These are phyloP conservation scores for Tapera naevia DNA, from an alignment of 2,797 vertebrate species.

Conservation along the genomic window DNA sequence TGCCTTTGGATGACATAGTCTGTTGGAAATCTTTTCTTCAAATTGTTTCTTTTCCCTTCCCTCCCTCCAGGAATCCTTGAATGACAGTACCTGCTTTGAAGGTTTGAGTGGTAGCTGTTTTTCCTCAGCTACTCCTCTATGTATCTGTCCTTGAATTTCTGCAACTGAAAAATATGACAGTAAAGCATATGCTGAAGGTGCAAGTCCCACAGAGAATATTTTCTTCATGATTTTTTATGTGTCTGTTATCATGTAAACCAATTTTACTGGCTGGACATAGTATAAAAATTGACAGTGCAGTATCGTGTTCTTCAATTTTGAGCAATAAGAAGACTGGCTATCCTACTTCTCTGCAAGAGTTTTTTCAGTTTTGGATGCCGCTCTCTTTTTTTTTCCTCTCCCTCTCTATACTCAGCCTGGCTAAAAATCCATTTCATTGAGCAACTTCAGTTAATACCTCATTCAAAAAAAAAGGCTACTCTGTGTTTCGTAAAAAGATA, in stretches of 20 bases:
- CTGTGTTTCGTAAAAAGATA: neutral
- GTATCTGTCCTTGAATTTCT: neutral
- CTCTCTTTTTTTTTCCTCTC: neutral
- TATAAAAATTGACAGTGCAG: neutral
- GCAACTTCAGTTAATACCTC: neutral
- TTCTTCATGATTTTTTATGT: neutral
- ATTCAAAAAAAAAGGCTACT: neutral
- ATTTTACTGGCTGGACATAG: neutral
- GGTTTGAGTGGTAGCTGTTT: neutral
- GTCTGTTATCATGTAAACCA: neutral
- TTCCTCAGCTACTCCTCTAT: neutral
- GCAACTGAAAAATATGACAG: neutral
- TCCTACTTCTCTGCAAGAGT: neutral
- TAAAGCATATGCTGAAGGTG: neutral
- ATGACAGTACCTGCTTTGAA: neutral
- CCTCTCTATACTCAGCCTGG: neutral
- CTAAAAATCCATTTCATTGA: neutral
- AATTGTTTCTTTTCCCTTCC: neutral
- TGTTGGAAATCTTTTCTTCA: neutral
- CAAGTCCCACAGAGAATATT: neutral
- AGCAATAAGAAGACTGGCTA: neutral
- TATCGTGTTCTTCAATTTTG: neutral
- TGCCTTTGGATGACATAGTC: neutral
- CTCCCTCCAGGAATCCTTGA: neutral
- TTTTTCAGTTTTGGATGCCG: neutral